Evolutionary conservation across 2,888 invertebrate species (phyloP).

Genomic region (Steromphala cineraria): DNA sequence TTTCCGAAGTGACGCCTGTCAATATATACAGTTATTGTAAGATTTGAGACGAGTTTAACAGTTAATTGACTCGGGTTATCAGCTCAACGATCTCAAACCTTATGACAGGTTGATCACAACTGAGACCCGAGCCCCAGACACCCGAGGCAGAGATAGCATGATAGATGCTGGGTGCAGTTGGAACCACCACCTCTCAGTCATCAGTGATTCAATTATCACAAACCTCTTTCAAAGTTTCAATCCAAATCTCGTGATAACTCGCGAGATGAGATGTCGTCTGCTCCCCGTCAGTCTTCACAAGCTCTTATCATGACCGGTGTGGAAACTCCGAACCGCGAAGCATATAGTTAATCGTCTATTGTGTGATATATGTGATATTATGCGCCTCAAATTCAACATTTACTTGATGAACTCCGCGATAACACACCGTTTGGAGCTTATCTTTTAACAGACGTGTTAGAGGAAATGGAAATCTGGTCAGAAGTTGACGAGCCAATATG

Average conservation of each 20-base stretch:
- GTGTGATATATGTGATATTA: slow-evolving; percentile 10
- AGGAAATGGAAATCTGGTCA: background rate
- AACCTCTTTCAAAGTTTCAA: slow-evolving; percentile 3
- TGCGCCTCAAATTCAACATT: background rate
- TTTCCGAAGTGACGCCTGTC: too few species aligned
- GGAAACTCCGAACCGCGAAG: background rate
- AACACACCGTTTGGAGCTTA: background rate
- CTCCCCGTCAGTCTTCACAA: slow-evolving; percentile 10
- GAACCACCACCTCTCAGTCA: background rate
- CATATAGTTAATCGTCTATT: background rate
- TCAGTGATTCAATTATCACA: slow-evolving; percentile 20
- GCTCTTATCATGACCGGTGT: slow-evolving; percentile 10
- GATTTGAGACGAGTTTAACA: too few species aligned
- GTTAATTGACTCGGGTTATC: too few species aligned
- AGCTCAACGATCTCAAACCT: background rate
- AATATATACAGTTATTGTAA: too few species aligned
- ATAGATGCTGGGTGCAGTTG: background rate
- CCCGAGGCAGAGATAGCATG: background rate
- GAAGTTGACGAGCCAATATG: too few species aligned
- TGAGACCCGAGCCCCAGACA: background rate
- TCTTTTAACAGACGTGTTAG: background rate
- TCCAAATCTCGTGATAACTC: slow-evolving; percentile 9
- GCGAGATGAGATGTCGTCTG: slow-evolving; percentile 17
- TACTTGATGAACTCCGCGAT: slow-evolving; percentile 5
- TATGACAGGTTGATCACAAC: background rate